Conservation (phyloP, 2,888 invertebrate species). For the Coecobrya sp. region DNA sequence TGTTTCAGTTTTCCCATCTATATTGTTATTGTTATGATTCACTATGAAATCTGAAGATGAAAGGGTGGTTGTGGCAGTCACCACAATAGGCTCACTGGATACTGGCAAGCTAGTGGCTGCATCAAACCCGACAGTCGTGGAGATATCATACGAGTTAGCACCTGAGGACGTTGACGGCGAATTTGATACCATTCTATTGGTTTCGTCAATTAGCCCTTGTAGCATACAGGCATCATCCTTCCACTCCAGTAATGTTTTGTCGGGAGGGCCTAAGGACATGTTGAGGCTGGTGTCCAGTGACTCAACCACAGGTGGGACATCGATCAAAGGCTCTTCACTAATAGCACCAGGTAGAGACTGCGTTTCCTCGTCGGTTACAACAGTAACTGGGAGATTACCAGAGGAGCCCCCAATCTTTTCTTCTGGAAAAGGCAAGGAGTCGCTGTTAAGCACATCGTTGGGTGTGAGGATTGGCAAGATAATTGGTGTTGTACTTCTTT, state of each 20-base stretch:
- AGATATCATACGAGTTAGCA: constrained; percentile 65
- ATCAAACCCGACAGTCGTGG: constrained; percentile 16
- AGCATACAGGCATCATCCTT: constrained; percentile 71
- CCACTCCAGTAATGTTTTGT: constrained; percentile 70
- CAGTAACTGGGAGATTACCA: neutral
- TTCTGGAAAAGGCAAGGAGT: constrained; percentile 74
- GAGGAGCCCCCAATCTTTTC: constrained; percentile 58
- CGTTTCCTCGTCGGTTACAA: constrained; percentile 52
- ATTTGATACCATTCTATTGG: constrained; percentile 44
- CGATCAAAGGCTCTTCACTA: neutral
- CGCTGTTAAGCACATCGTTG: constrained; percentile 37
- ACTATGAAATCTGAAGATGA: constrained; percentile 66
- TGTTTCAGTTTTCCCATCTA: constrained; percentile 77
- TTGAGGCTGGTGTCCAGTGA: constrained; percentile 46
- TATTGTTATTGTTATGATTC: constrained; percentile 77
- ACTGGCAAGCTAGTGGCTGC: constrained; percentile 4
- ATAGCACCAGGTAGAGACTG: constrained; percentile 73
- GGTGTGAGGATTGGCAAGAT: neutral
- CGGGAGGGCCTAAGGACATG: constrained; percentile 47
- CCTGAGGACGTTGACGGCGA: constrained; percentile 56
- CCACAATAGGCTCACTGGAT: constrained; percentile 26
- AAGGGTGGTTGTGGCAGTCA: constrained; percentile 43
- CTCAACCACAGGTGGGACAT: constrained; percentile 19
- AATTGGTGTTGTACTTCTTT: neutral
- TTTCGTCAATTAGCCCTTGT: constrained; percentile 71